Evolutionary conservation across 2,797 vertebrate genomes (phyloP), one percentile per base, ranked within the genome.

Genomic region (Phoebastria nigripes): DNA sequence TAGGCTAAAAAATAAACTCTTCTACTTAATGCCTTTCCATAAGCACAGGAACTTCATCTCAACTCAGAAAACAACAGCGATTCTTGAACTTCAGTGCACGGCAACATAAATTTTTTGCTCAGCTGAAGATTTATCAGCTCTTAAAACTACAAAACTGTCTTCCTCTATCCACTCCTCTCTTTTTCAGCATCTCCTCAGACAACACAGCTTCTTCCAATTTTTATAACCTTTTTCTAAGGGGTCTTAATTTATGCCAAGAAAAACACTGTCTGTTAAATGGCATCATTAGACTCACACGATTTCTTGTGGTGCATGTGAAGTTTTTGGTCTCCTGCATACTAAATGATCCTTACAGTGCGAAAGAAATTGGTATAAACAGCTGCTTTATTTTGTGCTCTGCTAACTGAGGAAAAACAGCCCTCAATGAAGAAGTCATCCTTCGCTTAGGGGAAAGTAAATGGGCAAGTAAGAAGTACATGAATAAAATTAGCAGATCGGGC

Each of bases 221-320:
- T 95, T 93, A 73, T 18, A 76, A 80, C 25, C 49, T 89, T 94
- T 95, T 96, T 96, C 87, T 97, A 96, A 94, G 52, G 52, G 79
- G 58, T 95, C 93, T 93, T 94, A 93, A 95, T 93, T 94, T 92
- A 94, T 54, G 72, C 94, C 91, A 96, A 97, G 90, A 96, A 97
- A 91, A 77, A 91, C 82, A 67, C 31, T 67, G 65, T 83, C 90
- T 95, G 95, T 91, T 96, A 97, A 97, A 97, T 69, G 93, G 96
- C 92, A 90, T 91, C 92, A 91, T 96, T 94, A 96, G 95, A 90
- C 76, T 91, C 93, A 85, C 44, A 55, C 65, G 84, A 91, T 82
- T 94, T 91, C 87, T 90, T 83, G 47, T 42, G 73, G 82, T 62
- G 44, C 74, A n/a, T 74, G 71, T 77, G 62, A 97, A 94, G 82